Base-by-base conservation (phyloP, 2,113 vertebrate species). In the Thermophis baileyi region DNA sequence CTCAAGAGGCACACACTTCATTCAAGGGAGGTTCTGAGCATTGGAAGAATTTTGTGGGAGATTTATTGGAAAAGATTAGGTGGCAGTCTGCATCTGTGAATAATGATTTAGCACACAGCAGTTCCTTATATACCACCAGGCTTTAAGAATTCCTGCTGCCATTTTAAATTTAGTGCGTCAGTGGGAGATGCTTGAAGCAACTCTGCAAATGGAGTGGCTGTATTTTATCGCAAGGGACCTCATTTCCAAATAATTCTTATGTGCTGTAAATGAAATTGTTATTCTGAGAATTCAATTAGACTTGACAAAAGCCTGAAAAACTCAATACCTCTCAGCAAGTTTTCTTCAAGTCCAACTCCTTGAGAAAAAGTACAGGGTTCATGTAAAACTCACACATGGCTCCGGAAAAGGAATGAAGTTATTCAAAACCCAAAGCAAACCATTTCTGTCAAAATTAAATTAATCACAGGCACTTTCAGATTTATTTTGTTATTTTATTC, bases 231-330 rank as follows among this genome's bases (percentile, higher is more conserved):
- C 92, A 22, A 2, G 30, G 93, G 8, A 12, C 46, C 40, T 95
- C 30, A 10, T 93, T 94, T 94, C 95, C 55, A 95, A 94, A 95
- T 87, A 94, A 22, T 94, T 88, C 63, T 74, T 40, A 55, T 69
- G 85, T 88, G 7, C 89, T 87, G 69, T 96, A 60, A 57, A 63
- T 93, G 22, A 95, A 92, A 87, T 88, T 63, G 86, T 92, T 94
- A 93, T 85, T 96, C 93, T 93, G 54, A 89, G 8, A 85, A 93
- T 91, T 92, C 40, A 93, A 14, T 69, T 44, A 93, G 55, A 12
- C 8, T 11, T 91, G 60, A 94, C 92, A 53, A 89, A 88, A 94
- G 69, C 63, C 2, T 0, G 88, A 89, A 35, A 86, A 94, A 92
- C 55, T 9, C 54, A 91, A 4, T 11, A 88, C 95, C n/a, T 92